Conservation (phyloP, 92 coral and sea anemone species). For the Desmophyllum pertusum region DNA sequence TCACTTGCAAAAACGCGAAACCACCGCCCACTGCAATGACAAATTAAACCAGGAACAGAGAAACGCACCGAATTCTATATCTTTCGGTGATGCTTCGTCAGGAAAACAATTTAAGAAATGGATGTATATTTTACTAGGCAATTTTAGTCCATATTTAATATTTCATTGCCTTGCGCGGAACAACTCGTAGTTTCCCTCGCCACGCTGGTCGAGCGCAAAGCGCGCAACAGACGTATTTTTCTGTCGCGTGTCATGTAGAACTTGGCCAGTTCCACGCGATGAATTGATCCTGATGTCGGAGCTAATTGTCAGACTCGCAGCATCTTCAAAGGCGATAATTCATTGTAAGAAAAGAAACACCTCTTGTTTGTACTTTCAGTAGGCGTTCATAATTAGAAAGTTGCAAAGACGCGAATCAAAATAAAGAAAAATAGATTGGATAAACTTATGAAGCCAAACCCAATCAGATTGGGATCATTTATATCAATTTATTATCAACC, state of each 20-base stretch:
- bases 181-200: no score
- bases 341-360: neutral
- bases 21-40: neutral
- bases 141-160: no score
- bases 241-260: no score
- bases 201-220: no score
- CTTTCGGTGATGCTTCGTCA: neutral
- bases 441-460: neutral
- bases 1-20: conserved; percentile 9
- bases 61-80: neutral
- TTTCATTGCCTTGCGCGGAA: no score
- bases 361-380: neutral
- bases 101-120: no score
- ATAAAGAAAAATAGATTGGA: neutral
- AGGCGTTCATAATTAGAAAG: neutral
- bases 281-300: neutral
- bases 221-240: no score
- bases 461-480: neutral
- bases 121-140: no score
- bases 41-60: neutral
- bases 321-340: neutral
- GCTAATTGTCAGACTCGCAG: neutral
- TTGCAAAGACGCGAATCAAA: neutral
- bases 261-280: neutral
- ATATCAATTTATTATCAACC: neutral